phyloP scores from a whole-genome alignment of 2,888 invertebrate genomes.

The Adelognathus sp. region DNA sequence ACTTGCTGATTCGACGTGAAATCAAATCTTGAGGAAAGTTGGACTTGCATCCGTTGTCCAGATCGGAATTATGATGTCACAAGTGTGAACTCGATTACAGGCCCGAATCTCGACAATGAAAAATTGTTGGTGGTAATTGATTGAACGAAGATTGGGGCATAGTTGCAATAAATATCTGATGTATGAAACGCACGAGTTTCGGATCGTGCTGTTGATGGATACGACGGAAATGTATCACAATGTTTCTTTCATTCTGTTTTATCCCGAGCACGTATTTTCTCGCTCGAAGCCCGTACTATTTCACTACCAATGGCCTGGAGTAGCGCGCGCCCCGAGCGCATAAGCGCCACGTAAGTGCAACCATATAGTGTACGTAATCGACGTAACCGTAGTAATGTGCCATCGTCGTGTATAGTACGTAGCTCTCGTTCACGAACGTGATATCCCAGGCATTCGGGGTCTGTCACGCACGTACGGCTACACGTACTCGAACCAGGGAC shows the following conservation, averaged over 20 bases:
- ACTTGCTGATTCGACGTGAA: too few relatives aligned
- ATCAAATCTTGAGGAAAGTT: too few relatives aligned
- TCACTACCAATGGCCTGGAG: conserved; percentile 7
- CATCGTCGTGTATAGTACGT: not conserved
- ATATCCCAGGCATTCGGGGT: conserved; percentile 48
- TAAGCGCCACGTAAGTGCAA: conserved; percentile 55
- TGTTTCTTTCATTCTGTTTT: not conserved
- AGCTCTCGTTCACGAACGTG: conserved; percentile 42
- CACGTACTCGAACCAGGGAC: conserved; percentile 37
- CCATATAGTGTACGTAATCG: conserved; percentile 51
- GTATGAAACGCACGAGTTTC: not conserved
- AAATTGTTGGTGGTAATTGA: too few relatives aligned
- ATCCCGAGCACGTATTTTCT: not conserved
- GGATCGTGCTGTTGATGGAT: not conserved
- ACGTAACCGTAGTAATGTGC: conserved; percentile 11
- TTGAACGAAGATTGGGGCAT: too few relatives aligned
- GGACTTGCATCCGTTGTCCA: too few relatives aligned
- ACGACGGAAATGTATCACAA: not conserved
- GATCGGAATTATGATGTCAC: too few relatives aligned
- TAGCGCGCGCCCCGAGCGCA: conserved; percentile 28
- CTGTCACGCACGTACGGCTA: conserved; percentile 53
- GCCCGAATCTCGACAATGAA: too few relatives aligned
- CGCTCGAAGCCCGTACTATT: not conserved
- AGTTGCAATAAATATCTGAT: not conserved
- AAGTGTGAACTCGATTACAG: too few relatives aligned